Conservation (phyloP, 2,113 vertebrate species). For the Pygoscelis antarcticus region DNA sequence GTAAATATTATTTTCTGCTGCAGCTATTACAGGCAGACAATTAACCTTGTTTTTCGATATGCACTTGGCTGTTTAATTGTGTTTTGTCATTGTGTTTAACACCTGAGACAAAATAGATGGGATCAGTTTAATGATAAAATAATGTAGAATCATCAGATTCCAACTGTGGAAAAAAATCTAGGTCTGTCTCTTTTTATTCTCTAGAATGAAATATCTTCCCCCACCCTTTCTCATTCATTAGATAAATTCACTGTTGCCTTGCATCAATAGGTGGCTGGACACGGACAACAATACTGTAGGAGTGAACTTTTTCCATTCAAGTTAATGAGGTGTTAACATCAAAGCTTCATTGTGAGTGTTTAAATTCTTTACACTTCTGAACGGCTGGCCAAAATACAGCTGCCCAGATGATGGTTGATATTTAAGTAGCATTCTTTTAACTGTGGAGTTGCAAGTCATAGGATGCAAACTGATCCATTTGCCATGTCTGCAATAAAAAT, state of each 20-base stretch:
- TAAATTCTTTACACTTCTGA: conserved; percentile 1
- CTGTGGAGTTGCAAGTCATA: not conserved
- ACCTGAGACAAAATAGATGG: not conserved
- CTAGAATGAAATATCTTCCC: not conserved
- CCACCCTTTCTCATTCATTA: not conserved
- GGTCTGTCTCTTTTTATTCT: not conserved
- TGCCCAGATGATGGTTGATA: not conserved
- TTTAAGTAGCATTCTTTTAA: not conserved
- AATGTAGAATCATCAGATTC: not conserved
- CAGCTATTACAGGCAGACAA: not conserved
- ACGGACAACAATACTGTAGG: not conserved
- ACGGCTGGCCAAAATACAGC: not conserved
- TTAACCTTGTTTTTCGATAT: not conserved
- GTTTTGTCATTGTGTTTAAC: not conserved
- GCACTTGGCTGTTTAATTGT: not conserved
- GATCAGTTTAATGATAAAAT: not conserved
- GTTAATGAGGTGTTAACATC: not conserved
- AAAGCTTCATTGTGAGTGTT: not conserved
- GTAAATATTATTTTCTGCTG: not conserved
- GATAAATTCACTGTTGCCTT: not conserved
- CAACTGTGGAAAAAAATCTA: not conserved
- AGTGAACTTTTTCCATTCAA: not conserved
- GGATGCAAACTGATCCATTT: not conserved
- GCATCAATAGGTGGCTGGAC: not conserved
- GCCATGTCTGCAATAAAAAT: not conserved